A percentile compares a stretch with the other conserved stretches of the same genome.
These are phyloP conservation scores for Globodera rostochiensis DNA, from an alignment of 1,140 invertebrate species.

Conservation along the genomic window DNA sequence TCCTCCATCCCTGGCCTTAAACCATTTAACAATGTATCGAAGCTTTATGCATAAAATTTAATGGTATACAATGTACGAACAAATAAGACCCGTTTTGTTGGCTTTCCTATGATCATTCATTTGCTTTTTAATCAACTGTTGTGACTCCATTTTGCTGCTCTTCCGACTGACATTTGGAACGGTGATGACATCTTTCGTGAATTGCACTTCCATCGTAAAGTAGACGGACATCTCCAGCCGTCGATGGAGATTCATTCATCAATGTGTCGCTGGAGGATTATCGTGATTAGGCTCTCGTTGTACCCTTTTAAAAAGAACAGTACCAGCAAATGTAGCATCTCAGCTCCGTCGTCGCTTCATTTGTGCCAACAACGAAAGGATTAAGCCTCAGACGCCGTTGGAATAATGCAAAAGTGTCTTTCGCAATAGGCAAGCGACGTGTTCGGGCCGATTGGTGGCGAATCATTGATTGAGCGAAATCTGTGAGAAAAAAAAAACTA, in stretches of 20 bases:
- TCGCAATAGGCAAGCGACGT: slow-evolving; percentile 78
- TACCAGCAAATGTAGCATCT: slow-evolving; percentile 19
- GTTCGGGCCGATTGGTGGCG: slow-evolving; percentile 90
- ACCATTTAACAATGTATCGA: too few species aligned
- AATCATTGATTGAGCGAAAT: slow-evolving; percentile 67
- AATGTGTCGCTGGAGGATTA: slow-evolving; percentile 12
- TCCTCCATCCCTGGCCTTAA: too few species aligned
- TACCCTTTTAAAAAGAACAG: background rate
- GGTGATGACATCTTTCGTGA: slow-evolving; percentile 15
- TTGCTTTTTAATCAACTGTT: too few species aligned
- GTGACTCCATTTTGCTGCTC: background rate
- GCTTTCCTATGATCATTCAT: too few species aligned
- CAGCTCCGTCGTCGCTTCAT: background rate
- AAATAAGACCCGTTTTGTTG: too few species aligned
- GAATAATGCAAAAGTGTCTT: slow-evolving; percentile 66
- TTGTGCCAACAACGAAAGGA: background rate
- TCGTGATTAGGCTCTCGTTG: background rate
- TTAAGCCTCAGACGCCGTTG: slow-evolving; percentile 12
- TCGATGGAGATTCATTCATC: background rate
- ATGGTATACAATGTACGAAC: too few species aligned
- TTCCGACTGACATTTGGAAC: background rate
- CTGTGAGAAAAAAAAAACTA: background rate
- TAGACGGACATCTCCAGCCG: slow-evolving; percentile 10
- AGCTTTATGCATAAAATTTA: too few species aligned
- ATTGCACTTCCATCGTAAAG: slow-evolving; percentile 9